These are phyloP conservation scores for Anthoscopus minutus DNA, from an alignment of 2,113 vertebrate species.

Conservation along the genomic window DNA sequence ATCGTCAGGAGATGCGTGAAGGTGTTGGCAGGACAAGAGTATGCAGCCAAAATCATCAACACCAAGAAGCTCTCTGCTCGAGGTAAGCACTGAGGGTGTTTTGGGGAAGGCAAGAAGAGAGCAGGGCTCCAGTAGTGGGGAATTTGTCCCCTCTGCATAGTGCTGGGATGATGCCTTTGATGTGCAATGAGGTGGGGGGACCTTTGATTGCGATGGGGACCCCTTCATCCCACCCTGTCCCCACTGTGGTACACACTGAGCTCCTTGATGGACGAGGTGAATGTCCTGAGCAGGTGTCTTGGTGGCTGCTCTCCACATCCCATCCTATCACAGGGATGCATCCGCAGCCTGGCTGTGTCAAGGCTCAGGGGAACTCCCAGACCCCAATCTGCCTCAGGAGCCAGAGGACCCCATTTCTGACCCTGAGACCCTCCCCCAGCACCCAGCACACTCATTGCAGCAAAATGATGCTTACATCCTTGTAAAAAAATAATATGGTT, in stretches of 20 bases:
- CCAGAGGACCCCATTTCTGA: neutral
- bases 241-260: rapidly evolving
- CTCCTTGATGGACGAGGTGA: neutral
- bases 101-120: rapidly evolving
- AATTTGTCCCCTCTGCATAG: neutral
- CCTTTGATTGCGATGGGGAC: rapidly evolving
- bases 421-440: neutral
- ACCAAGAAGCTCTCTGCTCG: slow-evolving; percentile 83
- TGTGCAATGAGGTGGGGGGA: rapidly evolving
- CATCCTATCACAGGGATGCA: rapidly evolving
- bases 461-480: neutral
- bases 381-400: neutral
- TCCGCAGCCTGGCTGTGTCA: neutral
- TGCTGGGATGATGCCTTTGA: neutral
- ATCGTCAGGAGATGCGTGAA: slow-evolving; percentile 82
- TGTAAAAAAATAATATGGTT: neutral
- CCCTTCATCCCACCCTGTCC: neutral
- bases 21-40: slow-evolving; percentile 80
- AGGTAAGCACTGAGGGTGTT: slow-evolving; percentile 46
- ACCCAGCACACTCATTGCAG: neutral
- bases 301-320: neutral
- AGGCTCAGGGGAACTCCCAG: neutral
- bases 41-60: slow-evolving; percentile 83
- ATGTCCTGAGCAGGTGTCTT: rapidly evolving
- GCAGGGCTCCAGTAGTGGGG: rapidly evolving